Evolutionary conservation across 2,113 vertebrate genomes (phyloP).

Genomic region (Equus przewalskii): DNA sequence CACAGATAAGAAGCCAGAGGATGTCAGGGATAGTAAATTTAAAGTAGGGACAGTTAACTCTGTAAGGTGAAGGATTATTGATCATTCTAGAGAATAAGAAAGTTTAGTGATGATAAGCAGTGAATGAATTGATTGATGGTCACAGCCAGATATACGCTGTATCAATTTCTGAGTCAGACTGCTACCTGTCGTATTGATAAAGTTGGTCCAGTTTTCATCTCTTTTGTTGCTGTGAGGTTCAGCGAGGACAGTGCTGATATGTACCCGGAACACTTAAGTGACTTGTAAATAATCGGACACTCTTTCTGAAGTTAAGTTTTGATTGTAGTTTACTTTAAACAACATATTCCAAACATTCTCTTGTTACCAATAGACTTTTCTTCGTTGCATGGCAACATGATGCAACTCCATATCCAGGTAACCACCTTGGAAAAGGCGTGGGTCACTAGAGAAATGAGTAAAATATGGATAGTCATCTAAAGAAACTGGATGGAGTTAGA

Average conservation of each 20-base stretch:
- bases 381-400: not conserved
- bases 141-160: not conserved
- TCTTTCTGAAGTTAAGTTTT: slow-evolving; percentile 4
- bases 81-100: slow-evolving; percentile 43
- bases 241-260: not conserved
- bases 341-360: not conserved
- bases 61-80: slow-evolving; percentile 14
- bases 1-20: not conserved
- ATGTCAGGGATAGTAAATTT: not conserved
- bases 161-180: slow-evolving; percentile 52
- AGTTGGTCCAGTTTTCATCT: not conserved
- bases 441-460: not conserved
- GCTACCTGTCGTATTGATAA: not conserved
- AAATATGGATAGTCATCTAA: not conserved
- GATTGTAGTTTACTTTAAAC: not conserved
- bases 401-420: not conserved
- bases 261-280: not conserved
- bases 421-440: not conserved
- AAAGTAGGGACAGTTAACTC: not conserved
- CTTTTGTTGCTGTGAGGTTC: not conserved
- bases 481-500: not conserved
- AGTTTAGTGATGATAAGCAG: not conserved
- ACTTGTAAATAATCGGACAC: not conserved
- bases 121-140: slow-evolving; percentile 34
- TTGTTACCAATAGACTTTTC: not conserved